Evolutionary conservation across 2,113 vertebrate species (phyloP).

Genomic region (Prochilodus magdalenae): DNA sequence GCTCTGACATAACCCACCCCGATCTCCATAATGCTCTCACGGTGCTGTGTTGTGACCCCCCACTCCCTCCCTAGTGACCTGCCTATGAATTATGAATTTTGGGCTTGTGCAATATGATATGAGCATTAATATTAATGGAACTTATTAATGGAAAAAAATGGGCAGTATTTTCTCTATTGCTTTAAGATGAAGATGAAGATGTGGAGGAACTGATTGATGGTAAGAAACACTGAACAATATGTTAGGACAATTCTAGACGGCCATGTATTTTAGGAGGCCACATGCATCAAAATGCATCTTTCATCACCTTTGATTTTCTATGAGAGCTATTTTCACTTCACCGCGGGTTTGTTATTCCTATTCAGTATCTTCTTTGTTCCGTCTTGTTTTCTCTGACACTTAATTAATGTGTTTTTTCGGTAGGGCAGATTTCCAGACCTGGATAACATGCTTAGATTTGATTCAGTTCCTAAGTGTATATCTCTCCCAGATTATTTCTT

Average conservation of each 20-base stretch:
- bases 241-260: conserved; percentile 42
- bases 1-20: conserved; percentile 46
- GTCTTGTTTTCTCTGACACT: conserved; percentile 2
- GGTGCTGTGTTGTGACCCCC: conserved; percentile 54
- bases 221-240: conserved; percentile 67
- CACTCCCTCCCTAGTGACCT: conserved; percentile 2
- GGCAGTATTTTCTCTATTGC: conserved; percentile 61
- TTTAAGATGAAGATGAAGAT: conserved; percentile 55
- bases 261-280: conserved; percentile 46
- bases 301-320: conserved; percentile 37
- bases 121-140: conserved; percentile 67
- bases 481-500: conserved; percentile 29
- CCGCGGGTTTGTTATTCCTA: conserved; percentile 8
- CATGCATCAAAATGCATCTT: conserved; percentile 48
- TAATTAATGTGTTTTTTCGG: conserved; percentile 12
- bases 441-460: conserved; percentile 22
- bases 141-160: conserved; percentile 60
- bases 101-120: conserved; percentile 77
- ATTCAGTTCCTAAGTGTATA: conserved; percentile 32
- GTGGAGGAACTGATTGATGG: conserved; percentile 48
- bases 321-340: conserved; percentile 8
- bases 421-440: conserved; percentile 2
- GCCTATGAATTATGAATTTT: conserved; percentile 75
- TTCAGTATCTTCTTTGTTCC: conserved; percentile 42
- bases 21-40: conserved; percentile 57